Percentiles rank a stretch among this genome's conserved stretches.
phyloP scores from a whole-genome alignment of 1,140 invertebrate species.

The Ceratina calcarata region DNA sequence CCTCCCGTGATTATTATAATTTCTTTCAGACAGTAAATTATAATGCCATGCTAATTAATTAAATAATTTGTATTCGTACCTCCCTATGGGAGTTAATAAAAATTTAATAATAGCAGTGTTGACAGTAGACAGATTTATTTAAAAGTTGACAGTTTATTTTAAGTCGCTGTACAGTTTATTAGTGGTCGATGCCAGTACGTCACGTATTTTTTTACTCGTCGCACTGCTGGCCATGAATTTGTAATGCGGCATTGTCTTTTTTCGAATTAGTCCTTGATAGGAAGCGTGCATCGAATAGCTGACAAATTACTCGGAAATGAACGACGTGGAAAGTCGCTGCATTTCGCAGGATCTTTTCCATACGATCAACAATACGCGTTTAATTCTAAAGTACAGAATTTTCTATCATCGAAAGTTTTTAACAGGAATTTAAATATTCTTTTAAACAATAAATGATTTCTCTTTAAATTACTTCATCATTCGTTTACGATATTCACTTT shows the following conservation, averaged over 20 bases:
- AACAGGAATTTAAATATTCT: too few relatives aligned
- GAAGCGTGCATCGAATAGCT: constrained; percentile 28
- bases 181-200: constrained; percentile 1
- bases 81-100: too few relatives aligned
- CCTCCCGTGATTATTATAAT: neutral
- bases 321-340: neutral
- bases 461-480: neutral
- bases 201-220: constrained; percentile 11
- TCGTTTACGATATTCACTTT: too few relatives aligned
- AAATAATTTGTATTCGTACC: too few relatives aligned
- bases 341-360: too few relatives aligned
- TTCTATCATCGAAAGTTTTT: too few relatives aligned
- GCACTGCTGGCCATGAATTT: constrained; percentile 46
- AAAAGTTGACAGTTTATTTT: constrained; percentile 4
- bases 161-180: neutral
- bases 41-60: too few relatives aligned
- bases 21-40: too few relatives aligned
- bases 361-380: too few relatives aligned
- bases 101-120: too few relatives aligned
- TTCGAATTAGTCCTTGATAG: constrained; percentile 41
- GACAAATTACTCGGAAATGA: constrained; percentile 37
- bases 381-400: too few relatives aligned
- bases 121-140: neutral
- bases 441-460: too few relatives aligned
- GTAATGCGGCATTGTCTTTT: constrained; percentile 59